These are phyloP conservation scores for Lepus europaeus DNA, from an alignment of 2,113 vertebrate genomes.

Conservation along the genomic window DNA sequence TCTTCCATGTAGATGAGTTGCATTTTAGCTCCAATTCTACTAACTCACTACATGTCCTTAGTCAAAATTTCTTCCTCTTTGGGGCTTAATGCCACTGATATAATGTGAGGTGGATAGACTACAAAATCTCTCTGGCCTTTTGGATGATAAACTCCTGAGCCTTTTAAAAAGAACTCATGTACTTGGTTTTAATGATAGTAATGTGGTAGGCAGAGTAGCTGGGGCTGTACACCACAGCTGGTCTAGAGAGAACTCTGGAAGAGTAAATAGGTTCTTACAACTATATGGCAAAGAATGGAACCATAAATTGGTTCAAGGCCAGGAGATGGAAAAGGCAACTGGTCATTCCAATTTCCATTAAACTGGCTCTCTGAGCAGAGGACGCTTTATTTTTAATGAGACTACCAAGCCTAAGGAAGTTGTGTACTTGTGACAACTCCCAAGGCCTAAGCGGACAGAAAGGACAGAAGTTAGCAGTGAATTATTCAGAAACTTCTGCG, in stretches of 20 bases:
- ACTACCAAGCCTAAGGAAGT: slow-evolving; percentile 5
- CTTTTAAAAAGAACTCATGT: slow-evolving; percentile 45
- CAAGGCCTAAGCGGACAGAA: slow-evolving; percentile 40
- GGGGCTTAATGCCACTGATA: not conserved
- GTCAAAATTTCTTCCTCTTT: slow-evolving; percentile 33
- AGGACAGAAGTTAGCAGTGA: slow-evolving; percentile 34
- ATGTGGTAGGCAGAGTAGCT: not conserved
- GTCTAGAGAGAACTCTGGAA: slow-evolving; percentile 31
- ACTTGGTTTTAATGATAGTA: slow-evolving; percentile 46
- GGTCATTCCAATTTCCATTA: slow-evolving; percentile 13
- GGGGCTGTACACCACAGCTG: not conserved
- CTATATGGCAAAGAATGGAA: slow-evolving; percentile 26
- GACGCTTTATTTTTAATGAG: slow-evolving; percentile 29
- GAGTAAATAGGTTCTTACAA: not conserved
- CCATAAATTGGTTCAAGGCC: slow-evolving; percentile 40
- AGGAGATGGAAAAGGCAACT: slow-evolving; percentile 19
- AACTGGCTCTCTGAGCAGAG: not conserved
- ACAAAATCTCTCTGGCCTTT: slow-evolving; percentile 58
- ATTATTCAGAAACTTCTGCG: slow-evolving; percentile 44
- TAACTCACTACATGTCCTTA: slow-evolving; percentile 1
- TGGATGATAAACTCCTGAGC: slow-evolving; percentile 26
- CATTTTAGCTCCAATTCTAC: slow-evolving; percentile 16
- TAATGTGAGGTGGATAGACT: slow-evolving; percentile 10
- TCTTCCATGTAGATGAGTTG: not conserved
- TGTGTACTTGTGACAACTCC: not conserved